Evolutionary conservation across 1,140 invertebrate genomes (phyloP), one percentile per base, ranked within the genome.

Genomic region (Plectrocnemia conspersa): DNA sequence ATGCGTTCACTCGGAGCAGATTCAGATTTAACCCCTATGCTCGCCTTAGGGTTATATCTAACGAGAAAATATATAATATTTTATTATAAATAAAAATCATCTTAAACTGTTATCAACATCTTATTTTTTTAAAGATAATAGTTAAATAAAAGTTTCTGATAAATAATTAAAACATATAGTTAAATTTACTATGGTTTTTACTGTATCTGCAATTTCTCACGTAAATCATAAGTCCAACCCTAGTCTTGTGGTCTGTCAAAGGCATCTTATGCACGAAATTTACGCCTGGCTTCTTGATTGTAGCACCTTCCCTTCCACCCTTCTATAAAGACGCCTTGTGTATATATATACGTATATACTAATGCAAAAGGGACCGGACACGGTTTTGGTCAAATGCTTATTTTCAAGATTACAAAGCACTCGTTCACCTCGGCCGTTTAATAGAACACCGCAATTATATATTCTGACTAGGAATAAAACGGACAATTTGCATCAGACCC

Each of bases 241-340:
- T 55, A 19, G 21, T 49, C 13, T 32, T 16, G 19, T 35, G 16
- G 36, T 52, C 32, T 27, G 48, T n/a, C 10, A 40, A 25, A 22
- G 40, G 50, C 35, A 22, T 44, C 50, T 52, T 41, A 56, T 27
- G 35, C 38, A 56, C 25, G 46, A 38, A 56, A 47, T 49, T 50
- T 49, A 49, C 54, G 36, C 54, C 46, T 50, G 29, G 54, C 45
- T 56, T 56, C 54, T 56, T 56, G 54, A 56, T 56, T 56, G 54
- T 56, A 27, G 47, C 47, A 50, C 47, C 47, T 50, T 50, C 47
- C 25, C 25, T 50, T 27, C 47, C 36, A 33, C 47, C 29, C 25
- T 50, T 50, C 32, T 38, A 50, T 35, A 35, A 32, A 35, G 33
- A 50, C 38, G 24, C 33, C 18, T 22, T 25, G 40, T 21, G 33